Base-by-base conservation (phyloP, 2,888 invertebrate genomes). In the Seira sanloemensis region DNA sequence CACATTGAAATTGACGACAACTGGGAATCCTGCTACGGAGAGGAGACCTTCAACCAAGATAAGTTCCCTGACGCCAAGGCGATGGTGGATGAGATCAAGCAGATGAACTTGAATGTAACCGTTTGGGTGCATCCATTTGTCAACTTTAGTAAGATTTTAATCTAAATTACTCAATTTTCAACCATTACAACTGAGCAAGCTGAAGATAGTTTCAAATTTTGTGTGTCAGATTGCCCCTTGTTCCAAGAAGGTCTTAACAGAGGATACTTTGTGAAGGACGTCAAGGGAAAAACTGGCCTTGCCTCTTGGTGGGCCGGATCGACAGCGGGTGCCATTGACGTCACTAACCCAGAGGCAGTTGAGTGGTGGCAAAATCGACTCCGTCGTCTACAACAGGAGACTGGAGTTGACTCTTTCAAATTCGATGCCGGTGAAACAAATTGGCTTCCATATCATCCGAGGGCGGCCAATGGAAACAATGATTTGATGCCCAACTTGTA, bases 101-200 rank as follows among this genome's bases (percentile, higher is more conserved):
- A 88, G 1, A 88, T 94, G 83, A 95, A 95, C 0, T 96, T 95
- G 91, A 93, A 95, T 25, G 94, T 96, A 0, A 94, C 96, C 0
- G 92, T 97, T 4, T 97, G 97, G 96, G 93, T 95, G 67, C 96
- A 97, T 93, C 97, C 97, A 0, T 97, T 97, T 90, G 94, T 97
- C 21, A 96, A 97, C 90, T 86, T 90, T 66, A 75, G 88, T 88
- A 87, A 74, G 72, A 21, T 71, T 37, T 75, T 46, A 26, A 9
- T 18, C 19, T 24, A 58, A 78, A 18, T n/a, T 27, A 66, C 66
- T 4, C 16, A 37, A 16, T 69, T 23, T 27, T 18, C 18, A 12
- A 37, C 1, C 1, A 37, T 12, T 7, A 1, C 2, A 67, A 23
- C 5, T 66, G 66, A 21, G 5, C 5, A 66, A 58, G 2, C 12